Conservation (phyloP, 1,140 invertebrate species). For the Stegodyphus mimosarum region DNA sequence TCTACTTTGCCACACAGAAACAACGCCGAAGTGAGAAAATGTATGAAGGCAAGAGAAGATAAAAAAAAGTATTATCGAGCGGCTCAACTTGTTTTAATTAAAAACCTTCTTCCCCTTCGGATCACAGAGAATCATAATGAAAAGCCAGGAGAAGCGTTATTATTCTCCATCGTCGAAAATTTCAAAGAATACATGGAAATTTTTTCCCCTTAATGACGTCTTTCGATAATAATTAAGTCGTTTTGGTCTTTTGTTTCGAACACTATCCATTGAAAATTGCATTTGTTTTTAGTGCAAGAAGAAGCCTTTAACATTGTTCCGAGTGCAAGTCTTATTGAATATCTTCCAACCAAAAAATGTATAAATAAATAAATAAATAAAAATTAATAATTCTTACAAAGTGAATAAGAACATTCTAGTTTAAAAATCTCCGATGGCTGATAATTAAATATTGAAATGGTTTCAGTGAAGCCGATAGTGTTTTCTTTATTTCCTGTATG, state of each 20-base stretch:
- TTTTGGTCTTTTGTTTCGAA: not conserved
- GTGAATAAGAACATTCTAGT: no score
- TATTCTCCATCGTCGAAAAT: not conserved
- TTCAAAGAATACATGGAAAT: conserved; percentile 12
- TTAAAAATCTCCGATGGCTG: no score
- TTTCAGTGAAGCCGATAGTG: no score
- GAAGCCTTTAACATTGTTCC: not conserved
- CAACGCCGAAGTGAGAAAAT: not conserved
- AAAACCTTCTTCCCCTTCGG: conserved; percentile 22
- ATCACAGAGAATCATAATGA: conserved; percentile 20
- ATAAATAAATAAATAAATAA: no score
- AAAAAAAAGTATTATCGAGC: conserved; percentile 2
- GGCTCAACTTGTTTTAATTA: conserved; percentile 35
- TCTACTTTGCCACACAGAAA: not conserved
- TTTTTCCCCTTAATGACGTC: not conserved
- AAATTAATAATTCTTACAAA: no score
- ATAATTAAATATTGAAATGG: no score
- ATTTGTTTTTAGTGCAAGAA: not conserved
- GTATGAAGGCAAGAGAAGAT: not conserved
- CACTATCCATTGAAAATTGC: no score
- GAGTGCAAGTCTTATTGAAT: no score
- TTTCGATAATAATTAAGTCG: not conserved
- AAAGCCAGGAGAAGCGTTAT: conserved; percentile 16
- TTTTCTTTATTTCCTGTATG: no score
- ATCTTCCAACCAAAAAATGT: no score